phyloP scores from a whole-genome alignment of 2,113 vertebrate species.

The Macroglossus sobrinus region DNA sequence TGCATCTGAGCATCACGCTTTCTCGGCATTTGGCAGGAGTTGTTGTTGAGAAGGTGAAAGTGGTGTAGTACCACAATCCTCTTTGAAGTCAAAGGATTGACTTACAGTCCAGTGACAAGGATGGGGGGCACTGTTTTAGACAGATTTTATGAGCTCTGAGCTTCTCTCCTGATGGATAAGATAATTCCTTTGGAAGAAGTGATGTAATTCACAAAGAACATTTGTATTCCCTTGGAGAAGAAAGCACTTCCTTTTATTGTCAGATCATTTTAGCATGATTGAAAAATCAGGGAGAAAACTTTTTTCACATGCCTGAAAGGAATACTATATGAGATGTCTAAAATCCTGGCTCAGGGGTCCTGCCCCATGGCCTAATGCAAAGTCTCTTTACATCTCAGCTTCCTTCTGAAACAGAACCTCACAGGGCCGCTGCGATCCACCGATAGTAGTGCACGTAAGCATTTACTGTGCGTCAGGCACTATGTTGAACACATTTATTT shows the following conservation, averaged over 20 bases:
- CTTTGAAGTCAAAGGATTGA: background rate
- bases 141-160: background rate
- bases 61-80: background rate
- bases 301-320: background rate
- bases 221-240: constrained; percentile 65
- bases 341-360: background rate
- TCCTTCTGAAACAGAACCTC: background rate
- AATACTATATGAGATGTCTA: background rate
- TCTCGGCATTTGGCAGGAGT: background rate
- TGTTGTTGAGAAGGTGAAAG: background rate
- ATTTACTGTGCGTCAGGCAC: background rate
- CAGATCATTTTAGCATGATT: constrained; percentile 53
- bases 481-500: background rate
- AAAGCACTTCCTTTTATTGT: constrained; percentile 67
- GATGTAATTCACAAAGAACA: constrained; percentile 65
- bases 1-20: background rate
- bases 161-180: constrained; percentile 62
- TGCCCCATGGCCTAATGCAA: background rate
- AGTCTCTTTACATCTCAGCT: background rate
- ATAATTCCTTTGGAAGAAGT: constrained; percentile 76
- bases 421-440: background rate
- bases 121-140: no score
- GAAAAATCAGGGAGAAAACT: constrained; percentile 37
- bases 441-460: background rate
- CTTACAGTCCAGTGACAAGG: background rate